Percentiles rank a stretch among this genome's conserved stretches.
phyloP scores from a whole-genome alignment of 1,140 invertebrate genomes.

The Aphelenchoides avenae region DNA sequence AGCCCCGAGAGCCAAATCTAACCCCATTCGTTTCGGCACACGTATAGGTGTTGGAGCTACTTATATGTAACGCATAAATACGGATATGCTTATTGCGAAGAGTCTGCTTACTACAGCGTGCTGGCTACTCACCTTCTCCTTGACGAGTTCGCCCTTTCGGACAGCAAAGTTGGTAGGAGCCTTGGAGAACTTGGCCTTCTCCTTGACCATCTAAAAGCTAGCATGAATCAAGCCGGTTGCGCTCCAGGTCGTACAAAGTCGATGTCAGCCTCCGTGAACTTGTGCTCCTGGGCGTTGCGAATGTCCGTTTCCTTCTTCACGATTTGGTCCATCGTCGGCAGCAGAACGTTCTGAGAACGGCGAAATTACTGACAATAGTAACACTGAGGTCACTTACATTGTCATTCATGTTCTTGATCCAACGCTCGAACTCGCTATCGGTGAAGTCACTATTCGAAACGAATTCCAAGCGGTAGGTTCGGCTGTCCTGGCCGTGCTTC shows the following conservation, averaged over 20 bases:
- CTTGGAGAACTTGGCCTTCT: conserved; percentile 85
- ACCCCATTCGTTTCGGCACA: too few relatives aligned
- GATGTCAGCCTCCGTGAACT: conserved; percentile 79
- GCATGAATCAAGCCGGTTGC: conserved; percentile 13
- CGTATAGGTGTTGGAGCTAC: too few relatives aligned
- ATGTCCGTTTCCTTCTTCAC: conserved; percentile 82
- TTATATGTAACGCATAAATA: too few relatives aligned
- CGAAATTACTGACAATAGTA: background rate
- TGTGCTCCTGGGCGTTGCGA: conserved; percentile 78
- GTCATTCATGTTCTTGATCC: conserved; percentile 75
- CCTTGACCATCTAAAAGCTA: conserved; percentile 73
- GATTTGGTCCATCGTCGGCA: conserved; percentile 79
- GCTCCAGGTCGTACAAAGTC: conserved; percentile 62
- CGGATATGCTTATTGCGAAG: too few relatives aligned
- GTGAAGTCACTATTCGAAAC: conserved; percentile 93
- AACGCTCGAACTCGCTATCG: conserved; percentile 85
- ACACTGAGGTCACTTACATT: conserved; percentile 21
- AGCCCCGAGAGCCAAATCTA: too few relatives aligned
- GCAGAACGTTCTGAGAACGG: conserved; percentile 68
- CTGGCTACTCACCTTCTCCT: conserved; percentile 71
- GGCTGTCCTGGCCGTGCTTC: conserved; percentile 78
- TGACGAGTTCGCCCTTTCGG: conserved; percentile 88
- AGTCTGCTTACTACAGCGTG: too few relatives aligned
- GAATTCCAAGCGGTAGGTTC: conserved; percentile 89
- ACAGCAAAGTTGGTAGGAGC: conserved; percentile 93